Base-by-base conservation (phyloP, 2,113 vertebrate genomes). In the Leptocoma aspasia region DNA sequence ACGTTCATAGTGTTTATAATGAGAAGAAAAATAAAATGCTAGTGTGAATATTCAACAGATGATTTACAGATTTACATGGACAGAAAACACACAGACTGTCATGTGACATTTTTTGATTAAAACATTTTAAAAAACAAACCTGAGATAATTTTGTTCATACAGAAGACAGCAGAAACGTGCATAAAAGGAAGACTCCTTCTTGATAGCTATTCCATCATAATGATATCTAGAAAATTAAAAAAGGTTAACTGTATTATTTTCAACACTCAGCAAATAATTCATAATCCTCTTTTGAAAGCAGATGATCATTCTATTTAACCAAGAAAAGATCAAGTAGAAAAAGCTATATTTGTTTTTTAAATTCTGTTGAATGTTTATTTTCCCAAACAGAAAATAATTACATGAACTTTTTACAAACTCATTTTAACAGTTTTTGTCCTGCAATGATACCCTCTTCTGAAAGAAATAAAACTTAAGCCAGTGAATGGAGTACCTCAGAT, bases 191-290 rank as follows among this genome's bases (percentile, higher is more conserved):
- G 98, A 98, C 45, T 65, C 92, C 68, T 92, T 94, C 97, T 96
- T 98, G 90, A 98, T 96, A 86, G 94, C 57, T 95, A 98, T 96
- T 82, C 97, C 98, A 42, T 96, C 81, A 45, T 98, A 97, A 90
- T 97, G 96, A 77, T 98, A 98, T 47, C 97, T 98, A 86, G 71
- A 82, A 86, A 85, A 90, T 66, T 5, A 37, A 28, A 56, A 60
- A 69, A 77, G 1, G 39, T 15, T 3, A 37, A 49, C 71, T 63
- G 70, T 19, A 56, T 22, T 19, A 44, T 94, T 95, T 91, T 60
- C 37, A 30, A 35, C 4, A 76, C 16, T 23, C 53, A 70, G 28
- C 14, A 59, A 44, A 69, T 57, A 82, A 70, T 28, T 84, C 7
- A 35, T 35, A 92, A 47, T 56, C 42, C 14, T 69, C 39, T 22